Base-by-base conservation (phyloP, 2,888 invertebrate species). In the Ormia ochracea region DNA sequence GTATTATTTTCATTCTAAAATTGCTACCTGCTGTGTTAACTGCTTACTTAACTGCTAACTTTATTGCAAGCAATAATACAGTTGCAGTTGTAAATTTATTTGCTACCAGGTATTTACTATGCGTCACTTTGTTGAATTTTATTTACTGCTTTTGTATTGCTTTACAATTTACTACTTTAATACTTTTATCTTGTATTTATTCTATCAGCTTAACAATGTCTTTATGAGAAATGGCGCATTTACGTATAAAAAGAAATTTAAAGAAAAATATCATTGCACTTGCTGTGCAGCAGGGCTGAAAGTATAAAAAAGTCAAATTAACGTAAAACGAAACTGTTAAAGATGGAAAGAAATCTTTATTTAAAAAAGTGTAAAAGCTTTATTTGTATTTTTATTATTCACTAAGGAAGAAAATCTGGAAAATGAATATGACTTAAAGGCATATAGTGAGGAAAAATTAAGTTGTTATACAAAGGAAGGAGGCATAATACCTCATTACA, bases 1-100 rank as follows among this genome's bases (percentile, higher is more conserved):
- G n/a, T 21, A 23, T 58, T 33, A 19, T 68, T 69, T 69, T 52
- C 19, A 10, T 50, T 56, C 50, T 43, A 56, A 54, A 68, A 69
- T 65, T 56, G 69, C 65, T 38, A 65, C 74, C 78, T 74, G 74
- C 78, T 74, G 74, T 50, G 58, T 59, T 48, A 54, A 7, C 9
- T 14, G 31, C 48, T 52, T 61, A 26, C 59, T 33, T 31, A 33
- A 23, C n/a, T n/a, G n/a, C n/a, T n/a, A 65, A 23, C 17, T n/a
- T n/a, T 52, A 45, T 33, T 36, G 33, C 21, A 63, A 0, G 21
- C 31, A 33, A 7, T 58, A 7, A 41, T 48, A 58, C 19, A 5
- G 19, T 26, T 36, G 36, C 58, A 41, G 10, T 38, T 61, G 33
- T 26, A 61, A 19, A 48, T 48, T 1, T 52, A 48, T 65, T 78